Base-by-base conservation (phyloP, 53 echinoderm and acorn worm species). In the Paelopatides confundens region DNA sequence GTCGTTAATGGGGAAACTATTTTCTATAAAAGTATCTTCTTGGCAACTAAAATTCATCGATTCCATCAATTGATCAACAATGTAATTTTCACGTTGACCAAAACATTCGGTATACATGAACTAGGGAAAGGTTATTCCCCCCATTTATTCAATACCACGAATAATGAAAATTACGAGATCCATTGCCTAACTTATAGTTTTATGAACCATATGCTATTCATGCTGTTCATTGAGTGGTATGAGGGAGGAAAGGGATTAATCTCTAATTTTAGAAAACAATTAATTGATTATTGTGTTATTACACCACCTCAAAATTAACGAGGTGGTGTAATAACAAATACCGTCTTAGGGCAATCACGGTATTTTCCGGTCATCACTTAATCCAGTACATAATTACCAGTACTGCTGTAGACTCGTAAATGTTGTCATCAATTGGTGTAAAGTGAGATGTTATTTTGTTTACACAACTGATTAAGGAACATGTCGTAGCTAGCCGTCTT, bases 31-130 rank as follows among this genome's bases (percentile, higher is more conserved):
- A n/a, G 54, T 54, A 54, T 5, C 18, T n/a, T 14, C 54, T 21
- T 54, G 54, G 4, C 18, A 54, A 2, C 18, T 91, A 30, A 81
- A 49, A 9, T 91, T 66, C 37, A 91, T 86, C 31, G 90, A 90
- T 43, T 86, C 86, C 17, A 40, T 90, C 54, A 76, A 71, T 27
- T 81, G 76, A 35, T 67, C 79, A 4, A 79, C 81, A 31, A 87
- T 91, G 82, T 18, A 86, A 1, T 53, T 87, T 12, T 30, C 90
- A 5, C 85, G 71, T 23, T 76, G 81, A n/a, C 82, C 28, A 62
- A 52, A 23, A 69, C 89, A 21, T 89, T 89, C 35, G 89, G 89
- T 28, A 49, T 82, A 4, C 47, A 82, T n/a, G 83, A 89, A 46
- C 53, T 7, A 24, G 32, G 18, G 30, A n/a, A 21, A 81, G 78